Conservation (phyloP, 2,888 invertebrate genomes). For the Sphaerophoria taeniata region DNA sequence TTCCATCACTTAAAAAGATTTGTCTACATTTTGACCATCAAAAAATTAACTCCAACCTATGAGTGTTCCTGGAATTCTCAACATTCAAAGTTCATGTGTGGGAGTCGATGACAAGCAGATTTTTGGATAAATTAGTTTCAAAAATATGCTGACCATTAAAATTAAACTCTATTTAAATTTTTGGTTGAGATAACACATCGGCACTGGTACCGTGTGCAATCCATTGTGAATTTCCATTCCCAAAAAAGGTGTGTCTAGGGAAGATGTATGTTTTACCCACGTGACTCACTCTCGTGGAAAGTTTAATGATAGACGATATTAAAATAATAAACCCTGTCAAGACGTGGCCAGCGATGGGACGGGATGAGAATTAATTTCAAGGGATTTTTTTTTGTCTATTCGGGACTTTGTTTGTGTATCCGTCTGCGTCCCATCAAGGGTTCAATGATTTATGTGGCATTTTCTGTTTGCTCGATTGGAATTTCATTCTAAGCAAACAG, state of each 20-base stretch:
- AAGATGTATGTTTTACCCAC: slow-evolving; percentile 63
- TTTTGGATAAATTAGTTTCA: slow-evolving; percentile 52
- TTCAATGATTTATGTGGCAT: slow-evolving; percentile 73
- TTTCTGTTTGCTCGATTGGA: slow-evolving; percentile 57
- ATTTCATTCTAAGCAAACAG: slow-evolving; percentile 44
- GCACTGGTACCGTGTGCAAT: slow-evolving; percentile 11
- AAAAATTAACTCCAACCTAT: slow-evolving; percentile 18
- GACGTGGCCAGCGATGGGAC: slow-evolving; percentile 2
- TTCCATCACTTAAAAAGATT: slow-evolving; percentile 25
- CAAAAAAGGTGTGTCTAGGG: slow-evolving; percentile 60
- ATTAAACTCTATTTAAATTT: neutral
- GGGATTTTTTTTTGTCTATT: slow-evolving; percentile 32
- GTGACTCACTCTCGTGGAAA: slow-evolving; percentile 73
- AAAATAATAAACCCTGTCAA: slow-evolving; percentile 30
- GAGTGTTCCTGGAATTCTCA: slow-evolving; percentile 46
- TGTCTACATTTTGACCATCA: slow-evolving; percentile 8
- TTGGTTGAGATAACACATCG: slow-evolving; percentile 33
- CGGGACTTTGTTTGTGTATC: slow-evolving; percentile 46
- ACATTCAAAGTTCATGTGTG: neutral
- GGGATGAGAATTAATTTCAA: slow-evolving; percentile 58
- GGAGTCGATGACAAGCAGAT: neutral
- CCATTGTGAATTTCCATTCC: neutral
- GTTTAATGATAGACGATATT: slow-evolving; percentile 41
- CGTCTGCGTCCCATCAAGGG: slow-evolving; percentile 23
- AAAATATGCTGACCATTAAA: slow-evolving; percentile 42